phyloP scores from a whole-genome alignment of 2,888 invertebrate genomes.

The Hipparchia semele region DNA sequence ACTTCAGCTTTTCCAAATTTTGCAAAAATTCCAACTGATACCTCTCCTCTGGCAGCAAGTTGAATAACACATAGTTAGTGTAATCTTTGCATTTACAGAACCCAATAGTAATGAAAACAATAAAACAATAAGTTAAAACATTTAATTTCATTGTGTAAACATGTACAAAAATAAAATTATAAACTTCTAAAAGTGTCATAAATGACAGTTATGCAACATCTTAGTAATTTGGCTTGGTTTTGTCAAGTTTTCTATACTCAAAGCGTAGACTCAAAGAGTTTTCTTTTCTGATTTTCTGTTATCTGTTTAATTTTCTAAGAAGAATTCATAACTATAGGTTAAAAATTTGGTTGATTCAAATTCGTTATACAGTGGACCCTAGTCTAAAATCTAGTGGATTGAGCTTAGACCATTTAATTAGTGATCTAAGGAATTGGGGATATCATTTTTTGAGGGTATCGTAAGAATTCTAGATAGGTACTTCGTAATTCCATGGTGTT shows the following conservation, averaged over 20 bases:
- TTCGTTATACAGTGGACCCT: too few species aligned
- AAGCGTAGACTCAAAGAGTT: too few species aligned
- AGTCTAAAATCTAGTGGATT: too few species aligned
- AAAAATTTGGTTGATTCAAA: too few species aligned
- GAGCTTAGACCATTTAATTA: too few species aligned
- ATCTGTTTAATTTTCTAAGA: neutral
- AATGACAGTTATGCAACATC: neutral
- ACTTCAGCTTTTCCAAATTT: slow-evolving; percentile 56
- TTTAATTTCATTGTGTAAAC: slow-evolving; percentile 52
- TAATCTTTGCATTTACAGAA: slow-evolving; percentile 53
- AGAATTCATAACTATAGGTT: neutral
- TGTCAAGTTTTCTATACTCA: neutral
- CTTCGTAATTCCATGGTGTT: too few species aligned
- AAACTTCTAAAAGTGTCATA: slow-evolving; percentile 1
- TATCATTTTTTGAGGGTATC: too few species aligned
- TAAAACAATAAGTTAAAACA: slow-evolving; percentile 47
- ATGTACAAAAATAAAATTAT: slow-evolving; percentile 2
- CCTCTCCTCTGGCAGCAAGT: slow-evolving; percentile 46
- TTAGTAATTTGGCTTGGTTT: neutral
- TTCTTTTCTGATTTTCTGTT: neutral
- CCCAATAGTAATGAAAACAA: slow-evolving; percentile 50
- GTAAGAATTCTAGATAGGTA: too few species aligned
- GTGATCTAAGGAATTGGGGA: too few species aligned
- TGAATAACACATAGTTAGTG: slow-evolving; percentile 54
- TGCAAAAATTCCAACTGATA: slow-evolving; percentile 63